Evolutionary conservation across 2,888 invertebrate genomes (phyloP).

Genomic region (Schrankia costaestrigalis): DNA sequence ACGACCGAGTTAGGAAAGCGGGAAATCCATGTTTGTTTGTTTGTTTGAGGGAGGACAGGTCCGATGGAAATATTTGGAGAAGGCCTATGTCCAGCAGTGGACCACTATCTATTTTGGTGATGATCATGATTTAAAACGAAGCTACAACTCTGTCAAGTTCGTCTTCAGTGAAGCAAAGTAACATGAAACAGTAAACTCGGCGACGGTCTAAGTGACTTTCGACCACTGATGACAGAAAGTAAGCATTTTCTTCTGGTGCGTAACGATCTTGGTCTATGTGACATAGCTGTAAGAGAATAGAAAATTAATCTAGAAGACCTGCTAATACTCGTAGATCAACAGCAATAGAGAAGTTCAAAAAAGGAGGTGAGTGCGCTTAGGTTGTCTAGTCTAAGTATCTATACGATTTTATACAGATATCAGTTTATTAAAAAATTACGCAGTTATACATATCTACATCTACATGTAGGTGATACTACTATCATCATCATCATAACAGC

Average conservation of each 20-base stretch:
- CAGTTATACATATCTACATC: too few species aligned
- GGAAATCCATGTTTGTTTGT: too few species aligned
- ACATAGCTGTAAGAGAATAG: slow-evolving; percentile 46
- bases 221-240: slow-evolving; percentile 40
- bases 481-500: too few species aligned
- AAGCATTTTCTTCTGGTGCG: slow-evolving; percentile 57
- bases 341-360: not conserved
- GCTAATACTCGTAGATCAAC: too few species aligned
- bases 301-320: not conserved
- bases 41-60: too few species aligned
- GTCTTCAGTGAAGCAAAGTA: slow-evolving; percentile 68
- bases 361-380: not conserved
- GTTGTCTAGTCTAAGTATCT: not conserved
- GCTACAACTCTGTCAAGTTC: slow-evolving; percentile 64
- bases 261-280: slow-evolving; percentile 55
- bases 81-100: too few species aligned
- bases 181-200: slow-evolving; percentile 64
- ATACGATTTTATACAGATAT: not conserved
- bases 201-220: slow-evolving; percentile 58
- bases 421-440: too few species aligned
- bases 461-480: too few species aligned
- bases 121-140: slow-evolving; percentile 47
- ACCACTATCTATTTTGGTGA: too few species aligned
- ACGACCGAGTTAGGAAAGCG: too few species aligned
- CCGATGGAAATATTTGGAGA: too few species aligned